Percentiles rank a stretch among this genome's conserved stretches.
Evolutionary conservation across 2,113 vertebrate genomes (phyloP).

Genomic region (Pseudorasbora parva): DNA sequence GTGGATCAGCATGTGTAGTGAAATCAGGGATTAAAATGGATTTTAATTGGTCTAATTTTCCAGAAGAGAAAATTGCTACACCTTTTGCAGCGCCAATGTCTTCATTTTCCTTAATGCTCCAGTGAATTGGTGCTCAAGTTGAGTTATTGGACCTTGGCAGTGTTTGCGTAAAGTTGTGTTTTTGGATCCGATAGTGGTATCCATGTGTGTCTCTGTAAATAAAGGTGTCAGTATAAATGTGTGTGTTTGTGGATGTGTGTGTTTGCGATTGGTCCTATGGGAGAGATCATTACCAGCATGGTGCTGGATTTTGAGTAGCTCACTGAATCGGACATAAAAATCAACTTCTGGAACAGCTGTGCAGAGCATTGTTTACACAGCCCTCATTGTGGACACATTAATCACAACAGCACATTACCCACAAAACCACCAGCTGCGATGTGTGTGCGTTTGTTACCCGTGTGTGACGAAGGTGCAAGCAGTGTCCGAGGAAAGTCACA

Average conservation of each 20-base stretch:
- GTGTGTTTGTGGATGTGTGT: slow-evolving; percentile 21
- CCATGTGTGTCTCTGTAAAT: neutral
- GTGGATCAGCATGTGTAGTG: neutral
- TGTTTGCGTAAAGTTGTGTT: neutral
- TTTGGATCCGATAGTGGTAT: neutral
- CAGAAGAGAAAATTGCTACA: neutral
- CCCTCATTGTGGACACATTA: slow-evolving; percentile 44
- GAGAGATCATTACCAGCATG: slow-evolving; percentile 27
- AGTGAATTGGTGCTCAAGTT: neutral
- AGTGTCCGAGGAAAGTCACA: slow-evolving; percentile 43
- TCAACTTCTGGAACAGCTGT: slow-evolving; percentile 48
- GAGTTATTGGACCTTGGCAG: slow-evolving; percentile 22
- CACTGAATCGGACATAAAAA: slow-evolving; percentile 46
- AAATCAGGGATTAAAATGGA: neutral
- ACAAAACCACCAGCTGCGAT: slow-evolving; percentile 37
- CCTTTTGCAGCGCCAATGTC: neutral
- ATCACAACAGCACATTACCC: slow-evolving; percentile 42
- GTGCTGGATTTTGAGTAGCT: slow-evolving; percentile 31
- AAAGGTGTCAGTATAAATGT: slow-evolving; percentile 36
- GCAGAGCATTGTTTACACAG: slow-evolving; percentile 35
- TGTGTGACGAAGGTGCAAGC: slow-evolving; percentile 7
- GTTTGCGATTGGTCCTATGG: slow-evolving; percentile 17
- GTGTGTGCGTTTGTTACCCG: slow-evolving; percentile 20
- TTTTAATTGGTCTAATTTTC: neutral
- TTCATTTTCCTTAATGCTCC: neutral